Conservation (phyloP, 2,797 vertebrate genomes). For the Scolopax rusticola region DNA sequence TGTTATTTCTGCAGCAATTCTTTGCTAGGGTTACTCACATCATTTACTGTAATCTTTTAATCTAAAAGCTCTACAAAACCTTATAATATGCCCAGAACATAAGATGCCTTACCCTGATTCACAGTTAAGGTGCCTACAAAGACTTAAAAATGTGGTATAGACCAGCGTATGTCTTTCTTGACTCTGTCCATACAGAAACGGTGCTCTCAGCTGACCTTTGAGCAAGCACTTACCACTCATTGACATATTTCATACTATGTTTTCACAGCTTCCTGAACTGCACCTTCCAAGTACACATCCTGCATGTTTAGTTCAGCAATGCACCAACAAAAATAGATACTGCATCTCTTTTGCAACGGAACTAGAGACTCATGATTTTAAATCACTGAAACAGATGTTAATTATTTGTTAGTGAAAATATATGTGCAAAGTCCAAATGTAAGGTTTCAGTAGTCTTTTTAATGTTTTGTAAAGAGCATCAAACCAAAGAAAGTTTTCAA, state of each 20-base stretch:
- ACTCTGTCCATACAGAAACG: not conserved
- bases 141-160: accelerated
- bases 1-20: not conserved
- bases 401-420: not conserved
- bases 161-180: not conserved
- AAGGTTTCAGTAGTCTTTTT: not conserved
- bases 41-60: not conserved
- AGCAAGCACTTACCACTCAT: not conserved
- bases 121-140: not conserved
- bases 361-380: not conserved
- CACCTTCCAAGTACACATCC: not conserved
- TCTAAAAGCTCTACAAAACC: not conserved
- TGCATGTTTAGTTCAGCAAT: not conserved
- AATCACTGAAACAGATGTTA: not conserved
- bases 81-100: not conserved
- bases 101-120: not conserved
- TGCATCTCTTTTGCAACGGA: not conserved
- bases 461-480: not conserved
- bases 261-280: not conserved
- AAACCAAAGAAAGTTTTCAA: not conserved
- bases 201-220: not conserved
- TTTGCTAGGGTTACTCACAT: not conserved
- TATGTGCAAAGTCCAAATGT: not conserved
- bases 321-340: not conserved
- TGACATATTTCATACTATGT: not conserved